Conservation (phyloP, 2,113 vertebrate species). For the Rallus limicola region DNA sequence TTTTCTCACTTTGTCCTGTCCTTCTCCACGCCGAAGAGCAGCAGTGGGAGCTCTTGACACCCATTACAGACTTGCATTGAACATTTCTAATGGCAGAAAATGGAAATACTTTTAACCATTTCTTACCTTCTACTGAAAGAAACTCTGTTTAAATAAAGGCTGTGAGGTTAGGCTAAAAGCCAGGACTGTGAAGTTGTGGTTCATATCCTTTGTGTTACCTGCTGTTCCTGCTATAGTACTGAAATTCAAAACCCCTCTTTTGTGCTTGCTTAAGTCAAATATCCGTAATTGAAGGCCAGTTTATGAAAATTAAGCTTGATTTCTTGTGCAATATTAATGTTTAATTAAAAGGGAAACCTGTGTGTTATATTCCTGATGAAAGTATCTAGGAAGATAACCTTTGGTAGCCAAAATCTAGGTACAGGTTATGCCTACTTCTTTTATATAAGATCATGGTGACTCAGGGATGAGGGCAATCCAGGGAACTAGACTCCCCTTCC, state of each 20-base stretch:
- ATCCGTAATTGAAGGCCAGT: not conserved
- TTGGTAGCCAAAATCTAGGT: not conserved
- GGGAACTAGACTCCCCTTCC: not conserved
- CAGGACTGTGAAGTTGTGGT: not conserved
- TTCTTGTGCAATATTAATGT: not conserved
- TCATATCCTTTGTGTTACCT: not conserved
- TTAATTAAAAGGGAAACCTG: not conserved
- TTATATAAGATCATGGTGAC: not conserved
- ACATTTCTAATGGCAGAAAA: not conserved
- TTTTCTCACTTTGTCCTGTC: not conserved
- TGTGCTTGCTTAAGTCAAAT: not conserved
- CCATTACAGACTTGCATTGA: not conserved
- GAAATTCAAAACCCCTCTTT: not conserved
- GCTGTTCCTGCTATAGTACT: not conserved
- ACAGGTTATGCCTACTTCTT: not conserved
- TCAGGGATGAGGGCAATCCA: not conserved
- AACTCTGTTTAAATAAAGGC: not conserved
- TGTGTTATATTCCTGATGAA: not conserved
- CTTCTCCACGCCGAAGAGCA: not conserved
- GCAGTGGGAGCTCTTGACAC: not conserved
- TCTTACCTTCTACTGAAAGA: not conserved
- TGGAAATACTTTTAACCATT: not conserved
- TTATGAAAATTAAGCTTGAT: not conserved
- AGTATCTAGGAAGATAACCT: not conserved
- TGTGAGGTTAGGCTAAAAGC: not conserved